phyloP scores from a whole-genome alignment of 2,888 invertebrate genomes.

The Salticus scenicus region DNA sequence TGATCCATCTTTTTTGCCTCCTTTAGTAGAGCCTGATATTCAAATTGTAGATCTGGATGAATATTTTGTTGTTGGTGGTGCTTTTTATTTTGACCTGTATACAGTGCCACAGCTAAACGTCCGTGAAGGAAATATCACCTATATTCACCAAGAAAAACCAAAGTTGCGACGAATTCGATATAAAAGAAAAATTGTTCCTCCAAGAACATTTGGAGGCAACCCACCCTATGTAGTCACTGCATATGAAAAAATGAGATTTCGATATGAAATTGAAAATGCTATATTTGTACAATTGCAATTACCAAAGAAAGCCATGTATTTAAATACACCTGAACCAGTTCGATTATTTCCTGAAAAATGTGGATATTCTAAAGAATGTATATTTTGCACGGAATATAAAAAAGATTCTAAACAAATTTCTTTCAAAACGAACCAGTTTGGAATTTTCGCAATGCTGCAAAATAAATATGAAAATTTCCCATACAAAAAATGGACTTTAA shows the following conservation, averaged over 20 bases:
- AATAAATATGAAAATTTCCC: constrained; percentile 30
- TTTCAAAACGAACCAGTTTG: constrained; percentile 18
- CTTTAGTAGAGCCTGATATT: neutral
- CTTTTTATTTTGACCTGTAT: constrained; percentile 30
- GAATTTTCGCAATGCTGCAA: constrained; percentile 38
- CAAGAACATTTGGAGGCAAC: neutral
- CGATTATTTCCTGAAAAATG: neutral
- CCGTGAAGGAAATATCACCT: constrained; percentile 8
- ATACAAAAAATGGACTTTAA: constrained; percentile 1
- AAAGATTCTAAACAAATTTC: neutral
- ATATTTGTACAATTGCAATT: neutral
- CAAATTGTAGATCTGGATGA: constrained; percentile 15
- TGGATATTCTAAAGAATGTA: neutral
- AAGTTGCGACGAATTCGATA: neutral
- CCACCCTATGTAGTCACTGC: neutral
- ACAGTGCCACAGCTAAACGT: constrained; percentile 19
- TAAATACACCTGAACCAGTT: neutral
- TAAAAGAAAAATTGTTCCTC: neutral
- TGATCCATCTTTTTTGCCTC: neutral
- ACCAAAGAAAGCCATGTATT: neutral
- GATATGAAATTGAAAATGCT: neutral
- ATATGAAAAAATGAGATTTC: neutral
- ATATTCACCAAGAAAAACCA: neutral
- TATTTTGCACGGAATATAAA: neutral
- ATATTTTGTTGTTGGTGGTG: constrained; percentile 24